Evolutionary conservation across 30 jellyfish, hydroid and myxozoan species (phyloP).

Genomic region (Cassiopea andromeda): DNA sequence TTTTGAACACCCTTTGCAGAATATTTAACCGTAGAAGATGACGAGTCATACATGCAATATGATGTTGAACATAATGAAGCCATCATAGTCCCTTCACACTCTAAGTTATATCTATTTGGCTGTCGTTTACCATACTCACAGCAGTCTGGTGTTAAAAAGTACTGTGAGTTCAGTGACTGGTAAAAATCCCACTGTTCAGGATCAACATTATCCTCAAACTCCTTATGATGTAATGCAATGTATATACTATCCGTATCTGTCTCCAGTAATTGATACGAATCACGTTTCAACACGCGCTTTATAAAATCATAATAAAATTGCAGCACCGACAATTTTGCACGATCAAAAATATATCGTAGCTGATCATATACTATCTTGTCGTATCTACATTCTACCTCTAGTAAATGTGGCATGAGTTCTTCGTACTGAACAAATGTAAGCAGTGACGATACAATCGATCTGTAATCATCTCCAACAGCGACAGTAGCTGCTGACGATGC

Average conservation of each 20-base stretch:
- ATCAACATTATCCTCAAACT: slow-evolving; percentile 27
- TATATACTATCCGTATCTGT: slow-evolving; percentile 14
- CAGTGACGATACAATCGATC: background rate
- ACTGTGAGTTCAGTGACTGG: background rate
- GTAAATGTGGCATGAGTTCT: background rate
- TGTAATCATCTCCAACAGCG: background rate
- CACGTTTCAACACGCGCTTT: background rate
- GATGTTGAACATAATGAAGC: slow-evolving; percentile 2
- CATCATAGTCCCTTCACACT: slow-evolving; percentile 7
- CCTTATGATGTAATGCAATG: background rate
- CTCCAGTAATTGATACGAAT: background rate
- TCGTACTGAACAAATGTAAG: background rate
- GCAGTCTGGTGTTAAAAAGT: background rate
- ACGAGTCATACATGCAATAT: background rate
- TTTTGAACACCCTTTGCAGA: background rate
- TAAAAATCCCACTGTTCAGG: background rate
- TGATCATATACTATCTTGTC: background rate
- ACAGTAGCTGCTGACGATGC: background rate
- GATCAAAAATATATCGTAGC: background rate
- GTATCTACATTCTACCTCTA: background rate
- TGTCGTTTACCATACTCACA: background rate
- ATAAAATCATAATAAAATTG: slow-evolving; percentile 15
- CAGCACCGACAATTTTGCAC: slow-evolving; percentile 3
- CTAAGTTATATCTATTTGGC: slow-evolving; percentile 16
- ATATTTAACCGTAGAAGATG: background rate